Conservation (phyloP, 2,888 invertebrate species). For the Ectobius pallidus region DNA sequence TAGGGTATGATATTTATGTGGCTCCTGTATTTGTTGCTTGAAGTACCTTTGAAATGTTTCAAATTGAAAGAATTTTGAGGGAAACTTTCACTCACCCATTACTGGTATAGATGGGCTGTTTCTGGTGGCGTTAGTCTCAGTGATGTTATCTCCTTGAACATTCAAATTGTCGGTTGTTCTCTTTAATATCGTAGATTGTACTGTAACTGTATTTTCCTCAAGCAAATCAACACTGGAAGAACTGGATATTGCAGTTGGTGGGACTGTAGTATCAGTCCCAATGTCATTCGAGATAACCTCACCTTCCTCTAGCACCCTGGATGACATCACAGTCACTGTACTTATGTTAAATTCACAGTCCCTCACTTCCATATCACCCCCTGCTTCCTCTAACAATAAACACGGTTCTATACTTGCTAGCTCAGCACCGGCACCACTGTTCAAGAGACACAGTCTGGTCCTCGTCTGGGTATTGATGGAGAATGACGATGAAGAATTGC, state of each 20-base stretch:
- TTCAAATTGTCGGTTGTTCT: neutral
- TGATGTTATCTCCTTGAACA: neutral
- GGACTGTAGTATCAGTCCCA: neutral
- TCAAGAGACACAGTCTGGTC: slow-evolving; percentile 3
- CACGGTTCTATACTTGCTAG: slow-evolving; percentile 11
- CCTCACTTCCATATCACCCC: slow-evolving; percentile 23
- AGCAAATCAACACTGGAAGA: neutral
- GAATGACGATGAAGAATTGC: neutral
- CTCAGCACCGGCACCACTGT: neutral
- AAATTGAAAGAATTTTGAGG: too few species aligned
- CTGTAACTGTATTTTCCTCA: slow-evolving; percentile 4
- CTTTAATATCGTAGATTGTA: neutral
- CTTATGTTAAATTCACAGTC: slow-evolving; percentile 3
- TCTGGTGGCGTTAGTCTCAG: neutral
- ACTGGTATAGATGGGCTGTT: neutral
- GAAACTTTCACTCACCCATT: neutral
- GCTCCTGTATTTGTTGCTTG: too few species aligned
- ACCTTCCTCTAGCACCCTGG: slow-evolving; percentile 1
- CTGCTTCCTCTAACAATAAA: slow-evolving; percentile 7
- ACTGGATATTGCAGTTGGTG: neutral
- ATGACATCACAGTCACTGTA: slow-evolving; percentile 7
- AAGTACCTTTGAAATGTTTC: too few species aligned
- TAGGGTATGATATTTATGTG: too few species aligned
- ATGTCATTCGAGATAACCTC: slow-evolving; percentile 4
- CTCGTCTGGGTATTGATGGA: neutral